Base-by-base conservation (phyloP, 2,888 invertebrate species). In the Arenicola marina region DNA sequence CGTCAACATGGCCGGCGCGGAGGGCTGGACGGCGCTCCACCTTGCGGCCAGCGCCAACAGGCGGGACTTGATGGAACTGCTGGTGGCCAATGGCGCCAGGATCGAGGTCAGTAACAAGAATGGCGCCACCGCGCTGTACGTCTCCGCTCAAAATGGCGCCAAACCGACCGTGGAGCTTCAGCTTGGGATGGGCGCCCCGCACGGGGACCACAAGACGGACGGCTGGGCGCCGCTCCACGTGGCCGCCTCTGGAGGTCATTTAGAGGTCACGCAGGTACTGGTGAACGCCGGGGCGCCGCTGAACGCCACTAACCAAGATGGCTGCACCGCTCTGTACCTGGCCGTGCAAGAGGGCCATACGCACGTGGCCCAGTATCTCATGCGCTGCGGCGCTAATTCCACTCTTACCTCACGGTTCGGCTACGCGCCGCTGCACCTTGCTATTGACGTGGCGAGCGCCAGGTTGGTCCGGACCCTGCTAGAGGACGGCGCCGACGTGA, bases 171-270 rank as follows among this genome's bases (percentile, higher is more conserved):
- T 57, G 1, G 33, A 51, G 43, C 21, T 24, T 4, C 55, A 51
- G 43, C 54, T 46, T 24, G n/a, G 26, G 1, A n/a, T 26, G 1
- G 51, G 43, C 11, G 53, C 15, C 4, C 38, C 44, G 18, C 43
- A 28, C 2, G n/a, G 15, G 24, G 56, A 48, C 24, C 7, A 33
- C 18, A 59, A 56, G 33, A n/a, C 44, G 0, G 56, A 65, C 44
- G 64, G 63, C 15, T 68, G 68, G 68, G 51, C 68, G 1, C 63
- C 68, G 4, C 38, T 68, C 24, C 66, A 66, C 51, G 56, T 67
- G 15, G 66, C 68, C 3, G 58, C 66, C 7, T 61, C 62, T 18
- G 46, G 46, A 7, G 68, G 68, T 18, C 63, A 68, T 43, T 31
- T 33, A 18, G 57, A 61, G n/a, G 46, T 59, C 3, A 55, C 64